A percentile compares a stretch with the other conserved stretches of the same genome.
These are phyloP conservation scores for Sapayoa aenigma DNA, from an alignment of 2,113 vertebrate species.

Conservation along the genomic window DNA sequence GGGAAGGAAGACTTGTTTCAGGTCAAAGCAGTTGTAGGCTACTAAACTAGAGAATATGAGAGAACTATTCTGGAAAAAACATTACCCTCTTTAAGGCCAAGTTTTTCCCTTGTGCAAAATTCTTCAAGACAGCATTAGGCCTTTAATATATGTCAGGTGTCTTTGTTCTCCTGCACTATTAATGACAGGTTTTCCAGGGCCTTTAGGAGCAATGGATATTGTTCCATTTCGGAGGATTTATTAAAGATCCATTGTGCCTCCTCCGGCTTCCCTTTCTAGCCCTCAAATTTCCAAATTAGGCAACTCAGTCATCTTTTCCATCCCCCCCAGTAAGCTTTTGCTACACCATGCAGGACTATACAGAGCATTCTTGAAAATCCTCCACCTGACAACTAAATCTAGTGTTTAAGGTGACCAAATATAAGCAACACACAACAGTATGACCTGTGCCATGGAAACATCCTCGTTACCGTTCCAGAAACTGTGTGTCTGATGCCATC, in stretches of 20 bases:
- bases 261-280: neutral
- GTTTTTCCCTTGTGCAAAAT: neutral
- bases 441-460: neutral
- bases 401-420: neutral
- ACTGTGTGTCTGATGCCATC: rapidly evolving
- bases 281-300: neutral
- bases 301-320: neutral
- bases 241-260: neutral
- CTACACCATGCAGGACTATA: neutral
- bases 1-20: neutral
- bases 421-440: neutral
- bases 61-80: neutral
- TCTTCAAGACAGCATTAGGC: neutral
- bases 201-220: neutral
- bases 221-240: neutral
- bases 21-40: neutral
- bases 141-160: neutral
- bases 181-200: neutral
- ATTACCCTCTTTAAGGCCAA: rapidly evolving
- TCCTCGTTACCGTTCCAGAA: neutral
- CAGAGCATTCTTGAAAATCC: neutral
- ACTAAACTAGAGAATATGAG: neutral
- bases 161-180: neutral
- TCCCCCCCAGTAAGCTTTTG: neutral
- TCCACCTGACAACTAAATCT: neutral